A percentile compares a stretch with the other conserved stretches of the same genome.
Conservation (phyloP, 2,113 vertebrate species). For the Heloderma charlesbogerti region DNA sequence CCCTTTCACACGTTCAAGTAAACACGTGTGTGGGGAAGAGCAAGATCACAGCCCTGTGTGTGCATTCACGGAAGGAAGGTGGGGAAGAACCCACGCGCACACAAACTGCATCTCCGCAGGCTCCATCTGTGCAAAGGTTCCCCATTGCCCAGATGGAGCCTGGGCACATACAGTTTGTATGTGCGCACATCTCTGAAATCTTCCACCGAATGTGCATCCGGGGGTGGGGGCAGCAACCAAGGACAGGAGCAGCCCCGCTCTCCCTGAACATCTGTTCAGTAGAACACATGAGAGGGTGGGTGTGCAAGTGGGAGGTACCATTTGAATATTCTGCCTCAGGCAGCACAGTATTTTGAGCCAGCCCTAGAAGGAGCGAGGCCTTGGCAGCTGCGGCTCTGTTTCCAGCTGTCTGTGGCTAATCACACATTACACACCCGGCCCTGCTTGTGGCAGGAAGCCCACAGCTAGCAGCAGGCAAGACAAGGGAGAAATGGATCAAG, state of each 20-base stretch:
- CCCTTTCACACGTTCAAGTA: background rate
- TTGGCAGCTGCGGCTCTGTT: background rate
- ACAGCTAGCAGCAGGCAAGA: background rate
- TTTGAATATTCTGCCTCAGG: background rate
- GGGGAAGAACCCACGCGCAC: background rate
- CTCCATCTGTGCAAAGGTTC: background rate
- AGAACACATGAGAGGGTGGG: background rate
- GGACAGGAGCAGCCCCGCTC: background rate
- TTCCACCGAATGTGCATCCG: background rate
- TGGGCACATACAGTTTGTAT: background rate
- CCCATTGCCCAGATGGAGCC: background rate
- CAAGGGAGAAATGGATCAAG: background rate
- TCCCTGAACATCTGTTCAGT: background rate
- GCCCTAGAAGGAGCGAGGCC: background rate
- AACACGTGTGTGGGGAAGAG: background rate
- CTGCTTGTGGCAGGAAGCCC: background rate
- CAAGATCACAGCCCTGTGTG: background rate
- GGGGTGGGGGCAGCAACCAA: background rate
- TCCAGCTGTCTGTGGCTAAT: constrained; percentile 30
- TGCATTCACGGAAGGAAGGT: background rate
- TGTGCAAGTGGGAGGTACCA: background rate
- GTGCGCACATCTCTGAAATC: background rate
- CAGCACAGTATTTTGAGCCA: too few species aligned
- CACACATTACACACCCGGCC: too few species aligned
- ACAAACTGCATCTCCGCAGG: background rate